phyloP scores from a whole-genome alignment of 1,140 invertebrate species.

The Drosophila subobscura region DNA sequence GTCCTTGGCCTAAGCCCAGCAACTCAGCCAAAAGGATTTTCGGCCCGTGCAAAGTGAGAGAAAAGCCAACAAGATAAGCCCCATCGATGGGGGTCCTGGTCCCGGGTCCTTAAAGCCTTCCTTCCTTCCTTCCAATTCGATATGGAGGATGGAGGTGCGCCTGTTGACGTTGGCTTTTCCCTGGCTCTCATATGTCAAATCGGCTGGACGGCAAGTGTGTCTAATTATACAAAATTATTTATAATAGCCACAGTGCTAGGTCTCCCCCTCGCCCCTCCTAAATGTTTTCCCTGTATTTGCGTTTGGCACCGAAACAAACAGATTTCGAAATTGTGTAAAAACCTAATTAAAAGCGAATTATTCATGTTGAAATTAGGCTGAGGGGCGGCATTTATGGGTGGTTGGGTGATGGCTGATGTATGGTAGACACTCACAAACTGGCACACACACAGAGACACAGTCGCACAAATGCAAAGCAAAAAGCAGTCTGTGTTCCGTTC shows the following conservation, averaged over 20 bases:
- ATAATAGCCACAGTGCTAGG: conserved; percentile 63
- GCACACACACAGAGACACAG: conserved; percentile 38
- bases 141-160: conserved; percentile 1
- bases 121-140: conserved; percentile 29
- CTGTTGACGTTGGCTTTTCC: conserved; percentile 23
- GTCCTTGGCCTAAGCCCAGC: conserved; percentile 64
- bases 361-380: conserved; percentile 62
- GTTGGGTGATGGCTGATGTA: neutral
- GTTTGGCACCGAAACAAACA: conserved; percentile 46
- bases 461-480: conserved; percentile 40
- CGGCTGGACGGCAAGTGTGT: conserved; percentile 69
- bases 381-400: conserved; percentile 10
- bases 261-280: neutral
- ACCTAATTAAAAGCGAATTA: conserved; percentile 81
- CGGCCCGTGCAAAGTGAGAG: conserved; percentile 16
- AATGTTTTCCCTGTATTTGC: conserved; percentile 12
- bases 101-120: conserved; percentile 9
- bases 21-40: conserved; percentile 57
- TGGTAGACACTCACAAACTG: conserved; percentile 40
- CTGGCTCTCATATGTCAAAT: conserved; percentile 65
- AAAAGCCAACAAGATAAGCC: conserved; percentile 46
- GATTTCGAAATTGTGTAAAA: conserved; percentile 72
- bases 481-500: conserved; percentile 60
- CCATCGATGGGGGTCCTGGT: conserved; percentile 18
- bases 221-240: conserved; percentile 82